These are phyloP conservation scores for Trachelipus rathkii DNA, from an alignment of 1,140 invertebrate genomes.

Conservation along the genomic window DNA sequence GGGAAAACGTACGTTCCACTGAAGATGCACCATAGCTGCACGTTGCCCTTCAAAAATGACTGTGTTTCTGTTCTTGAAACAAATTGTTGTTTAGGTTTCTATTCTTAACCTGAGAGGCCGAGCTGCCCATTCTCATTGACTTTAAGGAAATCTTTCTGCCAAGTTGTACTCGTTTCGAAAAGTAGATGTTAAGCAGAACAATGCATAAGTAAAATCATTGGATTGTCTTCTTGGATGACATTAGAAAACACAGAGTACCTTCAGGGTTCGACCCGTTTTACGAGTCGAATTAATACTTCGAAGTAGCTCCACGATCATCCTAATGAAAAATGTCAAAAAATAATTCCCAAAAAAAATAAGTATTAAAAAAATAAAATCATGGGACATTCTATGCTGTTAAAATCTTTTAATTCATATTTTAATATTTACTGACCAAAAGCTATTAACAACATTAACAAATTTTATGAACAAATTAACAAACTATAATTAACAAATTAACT, in stretches of 20 bases:
- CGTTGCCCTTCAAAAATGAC: constrained; percentile 73
- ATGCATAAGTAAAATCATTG: constrained; percentile 78
- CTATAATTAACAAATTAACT: neutral
- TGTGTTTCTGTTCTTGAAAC: constrained; percentile 77
- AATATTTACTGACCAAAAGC: neutral
- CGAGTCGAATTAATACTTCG: constrained; percentile 86
- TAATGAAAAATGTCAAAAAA: constrained; percentile 36
- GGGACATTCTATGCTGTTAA: neutral
- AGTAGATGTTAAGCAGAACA: constrained; percentile 75
- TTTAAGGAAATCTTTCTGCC: constrained; percentile 73
- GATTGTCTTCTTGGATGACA: constrained; percentile 75
- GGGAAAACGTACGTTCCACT: constrained; percentile 82
- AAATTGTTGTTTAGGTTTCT: constrained; percentile 73
- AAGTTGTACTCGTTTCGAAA: constrained; percentile 82
- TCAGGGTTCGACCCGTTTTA: constrained; percentile 92
- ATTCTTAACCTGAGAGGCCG: constrained; percentile 67
- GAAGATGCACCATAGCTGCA: constrained; percentile 81
- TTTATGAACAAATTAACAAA: neutral
- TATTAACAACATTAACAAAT: neutral
- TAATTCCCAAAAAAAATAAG: too few relatives aligned
- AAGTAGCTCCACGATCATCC: constrained; percentile 67
- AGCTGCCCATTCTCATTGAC: constrained; percentile 70
- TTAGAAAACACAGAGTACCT: constrained; percentile 91
- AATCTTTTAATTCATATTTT: neutral
- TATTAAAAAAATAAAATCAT: neutral